Evolutionary conservation across 2,888 invertebrate genomes (phyloP).

Genomic region (Drosophila multiciliata): DNA sequence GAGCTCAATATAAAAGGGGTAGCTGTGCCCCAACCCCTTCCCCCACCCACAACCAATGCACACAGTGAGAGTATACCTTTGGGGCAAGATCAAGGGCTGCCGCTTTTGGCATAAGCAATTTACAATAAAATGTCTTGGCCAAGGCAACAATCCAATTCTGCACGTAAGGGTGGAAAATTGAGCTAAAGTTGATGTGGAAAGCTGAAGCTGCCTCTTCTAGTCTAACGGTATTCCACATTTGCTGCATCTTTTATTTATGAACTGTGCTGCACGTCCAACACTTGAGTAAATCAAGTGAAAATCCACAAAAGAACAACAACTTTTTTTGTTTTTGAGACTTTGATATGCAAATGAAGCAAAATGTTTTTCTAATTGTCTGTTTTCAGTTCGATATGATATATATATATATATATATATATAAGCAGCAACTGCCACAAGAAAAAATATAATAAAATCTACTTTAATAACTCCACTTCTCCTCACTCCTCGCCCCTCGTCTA

Average conservation of each 20-base stretch:
- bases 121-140: conserved; percentile 72
- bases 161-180: conserved; percentile 20
- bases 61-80: conserved; percentile 52
- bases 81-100: conserved; percentile 54
- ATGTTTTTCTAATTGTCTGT: conserved; percentile 15
- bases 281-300: conserved; percentile 34
- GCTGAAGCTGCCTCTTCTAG: not conserved
- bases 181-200: not conserved
- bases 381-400: conserved; percentile 1
- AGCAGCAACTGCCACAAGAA: not conserved
- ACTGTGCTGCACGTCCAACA: conserved; percentile 36
- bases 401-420: not conserved
- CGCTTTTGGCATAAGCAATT: conserved; percentile 74
- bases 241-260: conserved; percentile 78
- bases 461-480: not conserved
- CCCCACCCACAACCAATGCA: not conserved
- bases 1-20: conserved; percentile 43
- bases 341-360: not conserved
- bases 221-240: conserved; percentile 4
- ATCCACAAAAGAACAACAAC: not conserved
- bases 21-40: not conserved
- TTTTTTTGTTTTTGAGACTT: not conserved
- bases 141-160: conserved; percentile 58
- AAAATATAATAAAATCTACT: not conserved
- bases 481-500: not conserved